A percentile compares a stretch with the other conserved stretches of the same genome.
These are phyloP conservation scores for Hypothenemus hampei DNA, from an alignment of 1,140 invertebrate species.

Conservation along the genomic window DNA sequence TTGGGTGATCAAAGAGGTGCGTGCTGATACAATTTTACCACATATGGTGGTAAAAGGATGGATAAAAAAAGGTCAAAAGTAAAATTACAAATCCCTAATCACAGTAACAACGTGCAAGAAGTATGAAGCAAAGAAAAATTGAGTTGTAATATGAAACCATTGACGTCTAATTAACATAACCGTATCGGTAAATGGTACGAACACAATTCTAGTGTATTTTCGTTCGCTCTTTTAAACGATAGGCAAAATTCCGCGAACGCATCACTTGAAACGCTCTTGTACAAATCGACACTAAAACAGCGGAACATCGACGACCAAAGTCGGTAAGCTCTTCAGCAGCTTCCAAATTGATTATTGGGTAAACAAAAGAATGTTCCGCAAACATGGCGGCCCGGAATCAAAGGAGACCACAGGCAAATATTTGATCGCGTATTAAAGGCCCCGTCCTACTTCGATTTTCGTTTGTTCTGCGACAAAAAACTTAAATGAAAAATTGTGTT, in stretches of 20 bases:
- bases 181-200: slow-evolving; percentile 2
- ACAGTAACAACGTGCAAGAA: too few relatives aligned
- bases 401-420: slow-evolving; percentile 21
- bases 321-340: slow-evolving; percentile 22
- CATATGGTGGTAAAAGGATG: too few relatives aligned
- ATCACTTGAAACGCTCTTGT: slow-evolving; percentile 9
- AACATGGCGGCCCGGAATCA: slow-evolving; percentile 20
- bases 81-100: too few relatives aligned
- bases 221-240: slow-evolving; percentile 4
- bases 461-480: slow-evolving; percentile 29
- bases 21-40: too few relatives aligned
- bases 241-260: slow-evolving; percentile 17
- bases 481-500: slow-evolving; percentile 30
- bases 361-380: slow-evolving; percentile 27
- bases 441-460: slow-evolving; percentile 26
- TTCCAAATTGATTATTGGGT: slow-evolving; percentile 29
- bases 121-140: too few relatives aligned
- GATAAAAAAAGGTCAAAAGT: too few relatives aligned
- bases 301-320: slow-evolving; percentile 24
- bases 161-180: slow-evolving; percentile 5
- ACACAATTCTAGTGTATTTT: slow-evolving; percentile 8
- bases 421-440: slow-evolving; percentile 28
- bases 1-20: too few relatives aligned
- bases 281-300: slow-evolving; percentile 20
- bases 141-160: too few relatives aligned